These are phyloP conservation scores for Deilephila elpenor DNA, from an alignment of 2,888 invertebrate genomes.

Conservation along the genomic window DNA sequence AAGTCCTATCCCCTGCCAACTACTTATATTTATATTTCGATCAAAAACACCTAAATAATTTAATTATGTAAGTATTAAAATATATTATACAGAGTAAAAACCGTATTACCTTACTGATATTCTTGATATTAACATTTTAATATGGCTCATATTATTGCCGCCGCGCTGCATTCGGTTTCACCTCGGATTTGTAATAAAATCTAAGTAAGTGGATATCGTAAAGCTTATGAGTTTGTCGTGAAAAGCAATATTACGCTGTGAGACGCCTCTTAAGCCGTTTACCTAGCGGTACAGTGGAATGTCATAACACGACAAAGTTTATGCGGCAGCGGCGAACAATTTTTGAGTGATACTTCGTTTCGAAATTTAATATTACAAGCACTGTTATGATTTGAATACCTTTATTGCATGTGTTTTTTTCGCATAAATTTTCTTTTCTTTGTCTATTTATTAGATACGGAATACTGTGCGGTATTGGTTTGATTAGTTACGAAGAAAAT, in stretches of 20 bases:
- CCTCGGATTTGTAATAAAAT: conserved; percentile 61
- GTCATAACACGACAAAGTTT: conserved; percentile 29
- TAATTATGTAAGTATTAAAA: background rate
- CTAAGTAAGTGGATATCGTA: conserved; percentile 62
- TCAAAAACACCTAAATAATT: background rate
- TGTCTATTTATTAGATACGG: too few relatives aligned
- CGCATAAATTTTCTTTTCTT: background rate
- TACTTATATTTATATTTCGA: background rate
- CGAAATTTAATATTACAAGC: conserved; percentile 13
- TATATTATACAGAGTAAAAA: background rate
- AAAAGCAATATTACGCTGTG: conserved; percentile 59
- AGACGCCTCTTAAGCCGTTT: conserved; percentile 51
- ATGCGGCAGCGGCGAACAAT: conserved; percentile 11
- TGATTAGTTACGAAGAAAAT: too few relatives aligned
- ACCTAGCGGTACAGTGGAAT: conserved; percentile 34
- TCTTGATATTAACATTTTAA: conserved; percentile 18
- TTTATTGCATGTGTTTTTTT: background rate
- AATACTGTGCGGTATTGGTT: too few relatives aligned
- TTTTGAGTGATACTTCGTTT: conserved; percentile 20
- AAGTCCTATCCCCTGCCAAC: too few relatives aligned
- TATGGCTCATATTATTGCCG: conserved; percentile 39
- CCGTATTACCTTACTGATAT: background rate
- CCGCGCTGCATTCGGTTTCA: conserved; percentile 54
- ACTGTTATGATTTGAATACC: background rate
- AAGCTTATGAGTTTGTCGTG: conserved; percentile 63